A percentile compares a stretch with the other conserved stretches of the same genome.
Evolutionary conservation across 2,888 invertebrate genomes (phyloP).

Genomic region (Ceramica pisi): DNA sequence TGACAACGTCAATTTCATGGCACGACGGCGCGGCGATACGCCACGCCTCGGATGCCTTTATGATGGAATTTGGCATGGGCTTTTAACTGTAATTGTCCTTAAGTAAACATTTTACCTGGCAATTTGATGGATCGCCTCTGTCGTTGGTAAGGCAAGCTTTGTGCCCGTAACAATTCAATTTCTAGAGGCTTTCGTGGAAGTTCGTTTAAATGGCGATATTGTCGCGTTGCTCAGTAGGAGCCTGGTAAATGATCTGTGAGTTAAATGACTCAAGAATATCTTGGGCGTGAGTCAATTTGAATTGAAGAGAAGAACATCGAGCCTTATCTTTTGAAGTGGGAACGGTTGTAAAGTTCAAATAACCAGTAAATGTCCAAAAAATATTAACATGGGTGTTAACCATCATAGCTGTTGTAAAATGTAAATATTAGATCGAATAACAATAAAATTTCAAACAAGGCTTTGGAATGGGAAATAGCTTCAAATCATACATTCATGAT

Average conservation of each 20-base stretch:
- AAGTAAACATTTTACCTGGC: slow-evolving; percentile 89
- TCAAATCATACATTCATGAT: background rate
- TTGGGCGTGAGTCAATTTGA: slow-evolving; percentile 7
- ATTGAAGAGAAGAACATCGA: background rate
- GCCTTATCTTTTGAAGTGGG: background rate
- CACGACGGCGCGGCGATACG: slow-evolving; percentile 78
- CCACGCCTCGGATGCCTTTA: slow-evolving; percentile 80
- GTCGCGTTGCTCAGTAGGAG: slow-evolving; percentile 47
- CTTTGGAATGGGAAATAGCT: background rate
- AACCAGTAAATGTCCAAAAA: background rate
- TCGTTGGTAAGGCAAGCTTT: slow-evolving; percentile 71
- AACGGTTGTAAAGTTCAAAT: background rate
- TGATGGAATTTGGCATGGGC: slow-evolving; percentile 85
- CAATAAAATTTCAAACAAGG: background rate
- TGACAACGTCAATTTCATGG: slow-evolving; percentile 90
- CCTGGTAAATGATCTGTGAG: slow-evolving; percentile 29
- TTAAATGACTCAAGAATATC: slow-evolving; percentile 16
- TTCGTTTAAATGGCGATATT: slow-evolving; percentile 60
- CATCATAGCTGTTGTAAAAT: background rate
- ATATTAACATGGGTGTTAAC: too few species aligned
- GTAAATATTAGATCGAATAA: background rate
- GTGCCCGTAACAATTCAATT: slow-evolving; percentile 85
- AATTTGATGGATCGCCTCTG: slow-evolving; percentile 86
- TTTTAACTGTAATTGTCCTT: slow-evolving; percentile 87
- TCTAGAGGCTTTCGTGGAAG: slow-evolving; percentile 71